A percentile compares a stretch with the other conserved stretches of the same genome.
Conservation (phyloP, 2,113 vertebrate genomes). For the Syngnathoides biaculeatus region DNA sequence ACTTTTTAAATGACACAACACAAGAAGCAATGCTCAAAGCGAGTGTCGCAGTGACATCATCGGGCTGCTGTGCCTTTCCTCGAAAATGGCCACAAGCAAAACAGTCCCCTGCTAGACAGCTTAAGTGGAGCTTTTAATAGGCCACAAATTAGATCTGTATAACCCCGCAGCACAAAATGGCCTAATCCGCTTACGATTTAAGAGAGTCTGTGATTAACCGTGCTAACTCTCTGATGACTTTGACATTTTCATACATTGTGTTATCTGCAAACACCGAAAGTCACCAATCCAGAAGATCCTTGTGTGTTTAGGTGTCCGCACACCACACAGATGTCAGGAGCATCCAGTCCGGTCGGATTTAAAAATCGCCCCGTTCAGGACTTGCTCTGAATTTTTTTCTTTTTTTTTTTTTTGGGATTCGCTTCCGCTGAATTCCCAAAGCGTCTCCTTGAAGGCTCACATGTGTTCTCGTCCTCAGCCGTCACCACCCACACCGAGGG, state of each 20-base stretch:
- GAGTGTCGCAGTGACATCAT: not conserved
- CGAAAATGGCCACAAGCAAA: constrained; percentile 6
- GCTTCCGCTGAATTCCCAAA: no score
- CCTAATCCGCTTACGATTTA: constrained; percentile 3
- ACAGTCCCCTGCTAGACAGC: constrained; percentile 5
- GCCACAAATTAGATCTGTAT: constrained; percentile 6
- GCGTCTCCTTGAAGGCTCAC: no score
- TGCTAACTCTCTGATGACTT: constrained; percentile 11
- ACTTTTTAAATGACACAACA: no score
- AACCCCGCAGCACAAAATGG: constrained; percentile 8
- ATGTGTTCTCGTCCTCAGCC: constrained; percentile 69
- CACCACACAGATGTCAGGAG: not conserved
- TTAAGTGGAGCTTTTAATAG: constrained; percentile 11
- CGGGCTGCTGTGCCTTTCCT: not conserved
- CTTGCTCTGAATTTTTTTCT: no score
- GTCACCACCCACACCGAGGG: constrained; percentile 82
- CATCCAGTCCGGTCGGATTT: not conserved
- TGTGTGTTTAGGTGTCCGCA: not conserved
- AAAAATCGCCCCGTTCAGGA: not conserved
- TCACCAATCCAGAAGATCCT: not conserved
- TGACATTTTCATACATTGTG: constrained; percentile 6
- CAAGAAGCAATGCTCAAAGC: not conserved
- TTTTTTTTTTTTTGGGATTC: no score
- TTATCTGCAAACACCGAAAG: not conserved
- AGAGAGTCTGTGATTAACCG: constrained; percentile 8